Base-by-base conservation (phyloP, 2,888 invertebrate species). In the Heliconius aoede region DNA sequence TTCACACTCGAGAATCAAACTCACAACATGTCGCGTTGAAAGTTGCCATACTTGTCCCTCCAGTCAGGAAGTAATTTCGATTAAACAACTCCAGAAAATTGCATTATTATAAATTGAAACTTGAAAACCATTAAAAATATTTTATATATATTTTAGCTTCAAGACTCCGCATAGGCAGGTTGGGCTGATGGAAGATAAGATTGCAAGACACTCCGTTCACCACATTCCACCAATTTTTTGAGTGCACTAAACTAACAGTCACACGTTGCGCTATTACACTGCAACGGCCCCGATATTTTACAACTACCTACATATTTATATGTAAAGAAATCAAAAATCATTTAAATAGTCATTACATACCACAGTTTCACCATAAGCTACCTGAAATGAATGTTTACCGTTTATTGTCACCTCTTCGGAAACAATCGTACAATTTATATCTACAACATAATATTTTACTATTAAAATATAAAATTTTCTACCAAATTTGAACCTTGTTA, bases 371-470 rank as follows among this genome's bases (percentile, higher is more conserved):
- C 90, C 91, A 88, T 91, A 92, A 92, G 91, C 93, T 92, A 89
- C 91, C 87, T 84, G 92, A 92, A 92, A 92, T 89, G 90, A 93
- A 87, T 86, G 87, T 79, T 79, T 79, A 83, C 81, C 83, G 87
- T 87, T 88, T 87, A 91, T 93, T 92, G 93, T 93, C 93, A 91
- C 93, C 93, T 91, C 88, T 90, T 91, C 89, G 87, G 83, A 86
- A 87, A 91, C 91, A 91, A 92, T 91, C 91, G 89, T 86, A 86
- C 85, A 89, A 89, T 91, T 92, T 91, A 84, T 87, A 82, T 82
- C 87, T 82, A 71, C 32, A 68, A 78, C 62, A 1, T n/a, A 51
- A 21, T 69, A 7, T 1, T 69, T 51, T 74, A 60, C 73, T 72
- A 61, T 26, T 51, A 28, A 9, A 64, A 78, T 7, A 74, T 15